phyloP scores from a whole-genome alignment of 2,113 vertebrate genomes.

The Boulengeromyrus knoepffleri region DNA sequence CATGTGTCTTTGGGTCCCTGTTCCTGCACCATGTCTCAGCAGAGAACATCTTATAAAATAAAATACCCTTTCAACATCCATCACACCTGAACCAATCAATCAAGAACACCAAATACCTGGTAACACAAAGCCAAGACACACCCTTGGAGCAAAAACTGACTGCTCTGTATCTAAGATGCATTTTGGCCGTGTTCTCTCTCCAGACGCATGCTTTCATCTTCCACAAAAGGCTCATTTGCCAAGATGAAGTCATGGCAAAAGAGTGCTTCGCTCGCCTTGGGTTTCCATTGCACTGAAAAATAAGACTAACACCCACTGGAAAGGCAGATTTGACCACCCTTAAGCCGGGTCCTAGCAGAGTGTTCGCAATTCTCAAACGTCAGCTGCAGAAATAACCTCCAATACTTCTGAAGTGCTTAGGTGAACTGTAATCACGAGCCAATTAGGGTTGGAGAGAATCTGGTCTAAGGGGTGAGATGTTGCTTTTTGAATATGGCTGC shows the following conservation, averaged over 20 bases:
- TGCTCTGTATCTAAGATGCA: background rate
- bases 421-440: background rate
- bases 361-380: background rate
- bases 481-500: background rate
- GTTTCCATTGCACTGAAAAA: background rate
- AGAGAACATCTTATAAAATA: background rate
- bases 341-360: background rate
- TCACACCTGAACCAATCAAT: background rate
- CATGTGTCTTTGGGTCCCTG: background rate
- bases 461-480: background rate
- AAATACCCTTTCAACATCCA: background rate
- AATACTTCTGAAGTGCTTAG: background rate
- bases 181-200: background rate
- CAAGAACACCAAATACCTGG: background rate
- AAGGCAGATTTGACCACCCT: background rate
- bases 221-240: background rate
- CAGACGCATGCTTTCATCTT: background rate
- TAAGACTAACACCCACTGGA: background rate
- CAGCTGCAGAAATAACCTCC: background rate
- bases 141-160: background rate
- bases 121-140: background rate
- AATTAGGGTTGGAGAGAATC: too few species aligned
- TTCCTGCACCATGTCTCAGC: background rate
- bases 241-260: background rate
- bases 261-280: background rate